Conservation (phyloP, 2,113 vertebrate genomes). For the Patagioenas fasciata region DNA sequence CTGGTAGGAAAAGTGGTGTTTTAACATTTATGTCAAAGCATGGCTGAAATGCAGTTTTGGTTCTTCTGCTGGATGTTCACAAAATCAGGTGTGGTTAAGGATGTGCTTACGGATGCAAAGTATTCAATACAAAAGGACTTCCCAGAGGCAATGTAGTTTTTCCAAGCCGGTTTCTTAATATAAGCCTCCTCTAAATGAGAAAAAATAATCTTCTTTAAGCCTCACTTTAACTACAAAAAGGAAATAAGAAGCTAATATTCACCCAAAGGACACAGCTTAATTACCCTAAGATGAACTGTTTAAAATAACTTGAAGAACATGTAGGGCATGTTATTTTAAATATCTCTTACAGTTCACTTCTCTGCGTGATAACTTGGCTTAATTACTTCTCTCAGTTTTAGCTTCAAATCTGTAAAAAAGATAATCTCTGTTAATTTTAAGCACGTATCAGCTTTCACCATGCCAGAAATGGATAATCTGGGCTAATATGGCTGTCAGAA, state of each 20-base stretch:
- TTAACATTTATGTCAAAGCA: neutral
- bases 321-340: constrained; percentile 45
- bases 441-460: neutral
- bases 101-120: neutral
- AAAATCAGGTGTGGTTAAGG: neutral
- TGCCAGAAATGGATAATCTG: constrained; percentile 6
- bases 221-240: neutral
- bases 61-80: neutral
- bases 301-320: constrained; percentile 24
- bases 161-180: neutral
- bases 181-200: neutral
- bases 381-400: constrained; percentile 47
- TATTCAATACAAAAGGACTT: neutral
- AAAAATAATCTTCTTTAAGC: neutral
- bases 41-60: neutral
- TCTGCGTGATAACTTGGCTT: constrained; percentile 23
- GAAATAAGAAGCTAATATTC: neutral
- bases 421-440: neutral
- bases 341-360: neutral
- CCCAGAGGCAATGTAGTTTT: neutral
- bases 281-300: constrained; percentile 28
- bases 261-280: constrained; percentile 25
- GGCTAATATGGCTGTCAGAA: neutral
- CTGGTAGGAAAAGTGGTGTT: neutral
- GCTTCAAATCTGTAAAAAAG: constrained; percentile 37